Base-by-base conservation (phyloP, 2,888 invertebrate genomes). In the Bruchidius siliquastri region DNA sequence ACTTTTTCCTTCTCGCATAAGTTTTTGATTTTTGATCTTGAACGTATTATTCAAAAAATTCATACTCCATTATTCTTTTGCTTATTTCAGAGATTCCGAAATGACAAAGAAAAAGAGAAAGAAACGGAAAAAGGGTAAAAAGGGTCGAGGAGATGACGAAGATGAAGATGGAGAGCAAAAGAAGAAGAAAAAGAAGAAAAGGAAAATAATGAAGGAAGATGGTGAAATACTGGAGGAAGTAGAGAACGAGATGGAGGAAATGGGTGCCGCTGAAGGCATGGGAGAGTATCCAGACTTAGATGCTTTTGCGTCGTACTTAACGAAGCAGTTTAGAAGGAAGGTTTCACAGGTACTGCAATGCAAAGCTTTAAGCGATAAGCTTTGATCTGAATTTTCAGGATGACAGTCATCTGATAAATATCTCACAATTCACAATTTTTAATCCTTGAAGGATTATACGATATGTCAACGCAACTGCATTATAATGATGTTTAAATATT, bases 321-420 rank as follows among this genome's bases (percentile, higher is more conserved):
- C 83, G 20, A 83, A 83, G 74, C 82, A 82, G 74, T 82, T 85
- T 67, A 76, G 83, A 67, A 77, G 77, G 72, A 83, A 84, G 79
- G 85, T 84, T 0, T 83, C 83, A 3, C 80, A 83, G 80, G 82
- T 84, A 49, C 26, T 26, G 26, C 26, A 26, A 8, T 26, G n/a
- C n/a, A n/a, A n/a, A n/a, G n/a, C n/a, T n/a, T n/a, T n/a, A n/a
- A n/a, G n/a, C n/a, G n/a, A n/a, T n/a, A n/a, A n/a, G n/a, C n/a
- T n/a, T n/a, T 26, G 26, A 26, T 26, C 26, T 26, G 26, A 26
- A 26, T 26, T n/a, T n/a, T n/a, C n/a, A n/a, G n/a, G n/a, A n/a
- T n/a, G n/a, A n/a, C n/a, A n/a, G n/a, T n/a, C n/a, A n/a, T n/a
- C n/a, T n/a, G n/a, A n/a, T n/a, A n/a, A n/a, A n/a, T n/a, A n/a